Evolutionary conservation across 2,888 invertebrate species (phyloP).

Genomic region (Nipponacmea schrenckii): DNA sequence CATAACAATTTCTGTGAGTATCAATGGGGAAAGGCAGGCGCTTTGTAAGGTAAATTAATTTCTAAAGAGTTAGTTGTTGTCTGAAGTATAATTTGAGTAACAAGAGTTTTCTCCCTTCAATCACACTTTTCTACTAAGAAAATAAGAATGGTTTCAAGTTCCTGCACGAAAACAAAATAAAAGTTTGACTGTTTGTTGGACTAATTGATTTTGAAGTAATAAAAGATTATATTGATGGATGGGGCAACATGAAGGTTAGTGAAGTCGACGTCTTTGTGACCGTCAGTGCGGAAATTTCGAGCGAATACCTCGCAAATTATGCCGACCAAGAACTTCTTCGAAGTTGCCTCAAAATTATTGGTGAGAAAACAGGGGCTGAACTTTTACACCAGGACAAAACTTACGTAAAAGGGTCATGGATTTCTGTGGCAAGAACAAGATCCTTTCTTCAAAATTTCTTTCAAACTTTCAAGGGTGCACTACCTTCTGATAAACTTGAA

Average conservation of each 20-base stretch:
- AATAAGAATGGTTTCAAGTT: too few relatives aligned
- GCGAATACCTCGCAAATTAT: constrained; percentile 29
- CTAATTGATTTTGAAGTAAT: too few relatives aligned
- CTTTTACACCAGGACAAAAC: constrained; percentile 17
- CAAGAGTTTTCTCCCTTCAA: too few relatives aligned
- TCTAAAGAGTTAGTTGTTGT: too few relatives aligned
- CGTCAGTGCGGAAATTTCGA: constrained; percentile 31
- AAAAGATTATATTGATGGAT: too few relatives aligned
- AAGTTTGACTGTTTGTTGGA: too few relatives aligned
- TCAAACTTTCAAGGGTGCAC: constrained; percentile 5
- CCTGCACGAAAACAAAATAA: too few relatives aligned
- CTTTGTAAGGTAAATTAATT: too few relatives aligned
- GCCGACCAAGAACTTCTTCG: constrained; percentile 24
- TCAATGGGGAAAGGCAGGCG: too few relatives aligned
- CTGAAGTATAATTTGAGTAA: too few relatives aligned
- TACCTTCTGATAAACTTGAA: neutral
- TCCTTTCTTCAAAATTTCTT: constrained; percentile 23
- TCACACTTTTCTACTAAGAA: too few relatives aligned
- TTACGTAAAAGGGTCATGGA: constrained; percentile 27
- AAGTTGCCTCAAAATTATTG: constrained; percentile 21
- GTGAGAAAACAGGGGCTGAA: constrained; percentile 22
- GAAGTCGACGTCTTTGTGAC: constrained; percentile 27
- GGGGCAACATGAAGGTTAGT: neutral
- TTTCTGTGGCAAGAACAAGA: constrained; percentile 20
- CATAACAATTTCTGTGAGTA: too few relatives aligned